phyloP scores from a whole-genome alignment of 2,797 vertebrate species.

The Coranthus polyacanthus region DNA sequence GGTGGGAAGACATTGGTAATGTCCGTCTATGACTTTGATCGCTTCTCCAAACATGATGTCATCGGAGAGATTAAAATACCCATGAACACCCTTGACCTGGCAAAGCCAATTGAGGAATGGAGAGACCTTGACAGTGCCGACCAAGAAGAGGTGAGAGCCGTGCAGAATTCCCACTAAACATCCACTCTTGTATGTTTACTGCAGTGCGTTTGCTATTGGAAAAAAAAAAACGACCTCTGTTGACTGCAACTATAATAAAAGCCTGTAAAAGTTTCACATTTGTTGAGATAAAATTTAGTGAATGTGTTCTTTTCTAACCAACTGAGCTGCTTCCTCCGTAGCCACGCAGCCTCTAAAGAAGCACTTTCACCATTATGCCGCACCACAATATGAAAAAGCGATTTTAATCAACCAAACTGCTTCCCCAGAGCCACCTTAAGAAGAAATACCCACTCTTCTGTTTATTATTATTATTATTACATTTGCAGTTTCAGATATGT shows the following conservation, averaged over 20 bases:
- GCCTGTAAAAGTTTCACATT: too few species aligned
- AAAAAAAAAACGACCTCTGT: too few species aligned
- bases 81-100: slow-evolving; percentile 97
- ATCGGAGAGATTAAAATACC: slow-evolving; percentile 96
- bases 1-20: slow-evolving; percentile 96
- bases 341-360: slow-evolving; percentile 10
- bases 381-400: slow-evolving; percentile 22
- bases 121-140: slow-evolving; percentile 95
- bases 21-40: slow-evolving; percentile 97
- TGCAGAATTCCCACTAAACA: too few species aligned
- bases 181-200: too few species aligned
- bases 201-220: too few species aligned
- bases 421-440: slow-evolving; percentile 31
- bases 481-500: slow-evolving; percentile 14
- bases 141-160: slow-evolving; percentile 92
- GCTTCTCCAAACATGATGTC: slow-evolving; percentile 98
- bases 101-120: slow-evolving; percentile 97
- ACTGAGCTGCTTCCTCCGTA: not conserved
- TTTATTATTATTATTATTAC: slow-evolving; percentile 3
- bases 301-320: too few species aligned
- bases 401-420: slow-evolving; percentile 32
- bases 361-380: not conserved
- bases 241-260: too few species aligned
- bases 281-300: too few species aligned
- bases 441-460: slow-evolving; percentile 1